These are phyloP conservation scores for Ornithoptera priamus DNA, from an alignment of 2,888 invertebrate genomes.

Conservation along the genomic window DNA sequence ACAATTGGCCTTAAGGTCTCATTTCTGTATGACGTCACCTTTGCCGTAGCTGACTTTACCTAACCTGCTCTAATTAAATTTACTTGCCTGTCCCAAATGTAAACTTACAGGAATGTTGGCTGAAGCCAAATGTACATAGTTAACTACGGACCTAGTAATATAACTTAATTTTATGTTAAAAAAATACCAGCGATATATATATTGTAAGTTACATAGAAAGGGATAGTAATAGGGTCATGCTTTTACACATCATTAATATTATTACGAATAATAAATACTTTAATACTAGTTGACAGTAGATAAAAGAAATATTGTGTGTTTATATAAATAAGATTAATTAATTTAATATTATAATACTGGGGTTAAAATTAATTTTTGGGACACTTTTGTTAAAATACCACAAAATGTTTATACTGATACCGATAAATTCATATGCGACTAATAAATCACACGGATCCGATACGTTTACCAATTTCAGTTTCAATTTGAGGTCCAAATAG, in stretches of 20 bases:
- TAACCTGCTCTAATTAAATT: constrained; percentile 12
- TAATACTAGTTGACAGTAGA: no score
- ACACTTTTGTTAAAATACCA: not conserved
- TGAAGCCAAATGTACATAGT: not conserved
- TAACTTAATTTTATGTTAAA: not conserved
- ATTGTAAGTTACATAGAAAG: not conserved
- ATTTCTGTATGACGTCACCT: constrained; percentile 12
- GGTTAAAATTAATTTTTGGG: no score
- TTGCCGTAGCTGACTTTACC: constrained; percentile 1
- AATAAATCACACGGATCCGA: constrained; percentile 72
- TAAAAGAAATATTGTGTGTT: no score
- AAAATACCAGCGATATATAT: not conserved
- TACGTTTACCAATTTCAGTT: constrained; percentile 75
- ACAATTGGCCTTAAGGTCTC: not conserved
- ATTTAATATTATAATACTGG: no score
- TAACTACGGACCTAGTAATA: constrained; percentile 1
- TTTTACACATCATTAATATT: no score
- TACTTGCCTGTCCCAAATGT: constrained; percentile 5
- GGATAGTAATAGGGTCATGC: not conserved
- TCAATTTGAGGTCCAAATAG: constrained; percentile 54
- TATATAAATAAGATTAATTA: no score
- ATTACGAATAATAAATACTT: no score
- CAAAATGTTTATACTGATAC: constrained; percentile 8
- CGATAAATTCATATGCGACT: constrained; percentile 60
- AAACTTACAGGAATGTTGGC: constrained; percentile 9